A percentile compares a stretch with the other conserved stretches of the same genome.
phyloP scores from a whole-genome alignment of 1,140 invertebrate genomes.

The Heliconius melpomene region DNA sequence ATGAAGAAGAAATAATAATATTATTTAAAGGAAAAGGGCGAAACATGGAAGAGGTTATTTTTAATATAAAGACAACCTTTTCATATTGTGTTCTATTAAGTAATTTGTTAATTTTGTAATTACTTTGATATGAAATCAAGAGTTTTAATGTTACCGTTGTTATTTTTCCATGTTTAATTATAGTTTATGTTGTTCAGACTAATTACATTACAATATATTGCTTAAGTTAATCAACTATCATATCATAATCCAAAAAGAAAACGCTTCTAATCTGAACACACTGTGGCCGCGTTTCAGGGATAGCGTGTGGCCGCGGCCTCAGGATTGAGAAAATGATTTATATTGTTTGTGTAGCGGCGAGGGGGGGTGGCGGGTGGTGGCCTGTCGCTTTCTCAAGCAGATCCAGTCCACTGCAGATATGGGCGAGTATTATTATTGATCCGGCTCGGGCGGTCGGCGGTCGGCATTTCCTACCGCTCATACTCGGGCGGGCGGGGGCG shows the following conservation, averaged over 20 bases:
- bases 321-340: conserved; percentile 78
- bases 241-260: not conserved
- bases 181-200: not conserved
- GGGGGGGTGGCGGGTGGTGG: conserved; percentile 57
- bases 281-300: conserved; percentile 35
- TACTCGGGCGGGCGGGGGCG: conserved; percentile 64
- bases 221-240: not conserved
- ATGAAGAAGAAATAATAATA: too few species aligned
- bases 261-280: conserved; percentile 17
- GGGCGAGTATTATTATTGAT: conserved; percentile 80
- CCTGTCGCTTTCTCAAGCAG: conserved; percentile 79
- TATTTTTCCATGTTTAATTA: too few species aligned
- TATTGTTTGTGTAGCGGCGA: conserved; percentile 76
- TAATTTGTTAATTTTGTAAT: too few species aligned
- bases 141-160: too few species aligned
- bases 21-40: too few species aligned
- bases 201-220: not conserved
- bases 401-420: conserved; percentile 80
- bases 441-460: conserved; percentile 69
- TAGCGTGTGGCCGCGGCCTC: conserved; percentile 59
- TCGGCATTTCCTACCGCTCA: conserved; percentile 77
- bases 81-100: too few species aligned
- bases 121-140: too few species aligned
- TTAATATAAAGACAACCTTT: too few species aligned
- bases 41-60: too few species aligned